phyloP scores from a whole-genome alignment of 2,113 vertebrate species.

The Callaeas wilsoni region DNA sequence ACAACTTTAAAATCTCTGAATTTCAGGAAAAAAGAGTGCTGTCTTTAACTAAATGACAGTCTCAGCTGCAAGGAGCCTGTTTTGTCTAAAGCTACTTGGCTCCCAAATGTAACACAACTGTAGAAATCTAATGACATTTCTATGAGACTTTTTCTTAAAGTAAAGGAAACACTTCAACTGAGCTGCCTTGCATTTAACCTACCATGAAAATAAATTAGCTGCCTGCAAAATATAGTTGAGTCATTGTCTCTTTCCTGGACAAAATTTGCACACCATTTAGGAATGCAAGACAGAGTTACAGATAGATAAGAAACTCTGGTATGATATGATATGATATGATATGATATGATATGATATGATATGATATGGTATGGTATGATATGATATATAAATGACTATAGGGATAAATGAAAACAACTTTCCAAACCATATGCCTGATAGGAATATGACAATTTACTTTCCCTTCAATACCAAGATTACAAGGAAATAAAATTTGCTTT shows the following conservation, averaged over 20 bases:
- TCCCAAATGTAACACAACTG: slow-evolving; percentile 28
- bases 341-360: not conserved
- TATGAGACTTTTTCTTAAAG: slow-evolving; percentile 8
- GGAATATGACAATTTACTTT: not conserved
- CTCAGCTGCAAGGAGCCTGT: slow-evolving; percentile 21
- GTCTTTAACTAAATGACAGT: not conserved
- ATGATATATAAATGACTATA: not conserved
- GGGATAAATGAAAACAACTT: not conserved
- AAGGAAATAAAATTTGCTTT: not conserved
- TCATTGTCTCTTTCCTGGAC: not conserved
- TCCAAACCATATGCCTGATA: not conserved
- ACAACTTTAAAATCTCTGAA: not conserved
- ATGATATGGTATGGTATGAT: not conserved
- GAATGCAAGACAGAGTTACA: not conserved
- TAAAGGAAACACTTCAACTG: not conserved
- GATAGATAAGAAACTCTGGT: not conserved
- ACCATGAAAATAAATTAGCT: slow-evolving; percentile 44
- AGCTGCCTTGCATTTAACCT: slow-evolving; percentile 5
- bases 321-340: not conserved
- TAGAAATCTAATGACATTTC: slow-evolving; percentile 36
- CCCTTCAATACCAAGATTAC: not conserved
- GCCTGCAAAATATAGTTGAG: not conserved
- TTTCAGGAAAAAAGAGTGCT: not conserved
- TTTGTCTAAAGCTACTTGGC: slow-evolving; percentile 21
- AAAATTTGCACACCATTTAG: not conserved